Evolutionary conservation across 2,888 invertebrate species (phyloP), one percentile per base, ranked within the genome.

Genomic region (Melipona beecheii): DNA sequence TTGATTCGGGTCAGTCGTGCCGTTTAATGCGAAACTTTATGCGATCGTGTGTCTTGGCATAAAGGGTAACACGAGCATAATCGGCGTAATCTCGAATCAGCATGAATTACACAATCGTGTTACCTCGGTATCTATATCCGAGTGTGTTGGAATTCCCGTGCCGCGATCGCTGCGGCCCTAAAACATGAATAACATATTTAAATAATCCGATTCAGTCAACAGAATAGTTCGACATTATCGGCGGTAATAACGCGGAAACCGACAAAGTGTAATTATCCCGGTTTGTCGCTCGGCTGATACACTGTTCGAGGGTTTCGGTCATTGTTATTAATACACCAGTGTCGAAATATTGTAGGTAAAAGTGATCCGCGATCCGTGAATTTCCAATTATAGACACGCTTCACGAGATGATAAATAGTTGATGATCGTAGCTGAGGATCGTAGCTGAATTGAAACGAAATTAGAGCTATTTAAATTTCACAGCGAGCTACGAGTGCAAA

Each of bases 71-170:
- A 60, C 75, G 78, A 68, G 62, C 66, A 72, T 81, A 81, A 78
- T 76, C 74, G 80, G 68, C 60, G 68, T 84, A 87, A 84, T 87
- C 81, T 85, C 83, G 78, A 85, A 84, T 88, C 85, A 83, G 75
- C 82, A 82, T 88, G 75, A 87, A 87, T 87, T 83, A 85, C 70
- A 72, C 71, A 74, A 76, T 80, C 66, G 68, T 79, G 68, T 78
- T 69, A 74, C 60, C 17, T 21, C 43, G 43, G 70, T 72, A 81
- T 81, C 79, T 87, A 78, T 75, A 86, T 69, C 76, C 36, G 76
- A 86, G 68, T 75, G 78, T 83, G 36, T 36, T 31, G 52, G 24
- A 24, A 78, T 75, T 66, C 75, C 54, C 60, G 73, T 60, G 27
- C 4, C 43, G 50, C 65, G 52, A 84, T 81, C 73, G 66, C 75